These are phyloP conservation scores for Clusia tigrina DNA, from an alignment of 2,888 invertebrate species.

Conservation along the genomic window DNA sequence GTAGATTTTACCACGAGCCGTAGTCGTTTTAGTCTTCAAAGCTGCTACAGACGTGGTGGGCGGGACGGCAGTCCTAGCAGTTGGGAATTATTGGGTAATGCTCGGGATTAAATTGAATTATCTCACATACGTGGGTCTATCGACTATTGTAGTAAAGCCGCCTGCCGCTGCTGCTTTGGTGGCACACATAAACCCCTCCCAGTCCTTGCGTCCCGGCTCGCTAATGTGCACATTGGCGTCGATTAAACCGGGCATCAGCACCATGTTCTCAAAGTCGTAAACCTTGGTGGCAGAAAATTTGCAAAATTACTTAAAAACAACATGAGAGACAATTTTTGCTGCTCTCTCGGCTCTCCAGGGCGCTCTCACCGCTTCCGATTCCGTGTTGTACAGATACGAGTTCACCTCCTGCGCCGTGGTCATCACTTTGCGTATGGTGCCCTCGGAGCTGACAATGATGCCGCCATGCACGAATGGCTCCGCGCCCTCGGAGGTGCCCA, in stretches of 20 bases:
- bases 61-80: slow-evolving; percentile 74
- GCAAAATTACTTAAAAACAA: too few species aligned
- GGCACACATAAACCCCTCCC: slow-evolving; percentile 77
- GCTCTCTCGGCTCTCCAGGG: neutral
- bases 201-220: slow-evolving; percentile 75
- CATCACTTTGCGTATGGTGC: slow-evolving; percentile 68
- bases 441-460: slow-evolving; percentile 68
- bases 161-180: slow-evolving; percentile 77
- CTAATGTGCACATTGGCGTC: slow-evolving; percentile 79
- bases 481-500: slow-evolving; percentile 62
- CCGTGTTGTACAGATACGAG: slow-evolving; percentile 65
- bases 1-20: slow-evolving; percentile 70
- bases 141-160: slow-evolving; percentile 76
- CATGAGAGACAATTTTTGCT: neutral
- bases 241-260: slow-evolving; percentile 75
- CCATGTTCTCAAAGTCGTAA: slow-evolving; percentile 66
- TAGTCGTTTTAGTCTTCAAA: slow-evolving; percentile 69
- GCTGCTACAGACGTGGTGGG: slow-evolving; percentile 73
- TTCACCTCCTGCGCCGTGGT: slow-evolving; percentile 65
- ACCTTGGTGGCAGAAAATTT: slow-evolving; percentile 47
- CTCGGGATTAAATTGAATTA: neutral
- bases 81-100: slow-evolving; percentile 8
- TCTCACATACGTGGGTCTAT: slow-evolving; percentile 72
- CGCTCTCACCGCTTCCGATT: slow-evolving; percentile 67
- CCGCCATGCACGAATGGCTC: slow-evolving; percentile 68